phyloP scores from a whole-genome alignment of 1,140 invertebrate genomes.

The Stegodyphus dumicola region DNA sequence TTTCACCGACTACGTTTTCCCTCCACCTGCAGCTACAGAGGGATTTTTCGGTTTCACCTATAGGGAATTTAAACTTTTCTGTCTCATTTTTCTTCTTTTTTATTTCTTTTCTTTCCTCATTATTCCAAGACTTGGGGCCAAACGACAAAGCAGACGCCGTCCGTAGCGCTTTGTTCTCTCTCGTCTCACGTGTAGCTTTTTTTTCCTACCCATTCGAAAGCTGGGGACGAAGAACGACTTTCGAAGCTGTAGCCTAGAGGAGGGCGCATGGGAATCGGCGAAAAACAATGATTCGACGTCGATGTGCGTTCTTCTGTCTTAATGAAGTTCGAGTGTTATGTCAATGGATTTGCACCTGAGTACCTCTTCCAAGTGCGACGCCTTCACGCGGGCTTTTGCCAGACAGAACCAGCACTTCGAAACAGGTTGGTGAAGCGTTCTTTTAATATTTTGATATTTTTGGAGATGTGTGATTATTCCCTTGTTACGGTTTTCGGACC shows the following conservation, averaged over 20 bases:
- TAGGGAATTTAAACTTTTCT: too few relatives aligned
- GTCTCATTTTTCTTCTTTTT: too few relatives aligned
- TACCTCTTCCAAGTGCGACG: slow-evolving; percentile 13
- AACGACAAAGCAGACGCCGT: not conserved
- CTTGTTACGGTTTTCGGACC: too few relatives aligned
- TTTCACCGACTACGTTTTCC: not conserved
- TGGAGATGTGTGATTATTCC: too few relatives aligned
- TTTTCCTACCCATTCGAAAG: too few relatives aligned
- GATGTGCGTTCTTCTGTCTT: not conserved
- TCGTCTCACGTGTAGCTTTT: not conserved
- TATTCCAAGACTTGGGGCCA: not conserved
- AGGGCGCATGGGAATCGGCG: too few relatives aligned
- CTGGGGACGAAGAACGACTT: too few relatives aligned
- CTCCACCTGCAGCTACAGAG: not conserved
- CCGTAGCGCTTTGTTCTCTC: not conserved
- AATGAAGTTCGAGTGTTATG: not conserved
- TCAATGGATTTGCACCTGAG: slow-evolving; percentile 50
- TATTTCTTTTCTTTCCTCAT: not conserved
- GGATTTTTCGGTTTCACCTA: not conserved
- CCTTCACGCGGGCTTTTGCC: slow-evolving; percentile 44
- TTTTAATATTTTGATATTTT: not conserved
- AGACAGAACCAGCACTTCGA: slow-evolving; percentile 52
- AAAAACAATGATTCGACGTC: not conserved
- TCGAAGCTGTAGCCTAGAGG: too few relatives aligned
- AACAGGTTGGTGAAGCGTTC: slow-evolving; percentile 32